Conservation (phyloP, 2,113 vertebrate genomes). For the Tetrax tetrax region DNA sequence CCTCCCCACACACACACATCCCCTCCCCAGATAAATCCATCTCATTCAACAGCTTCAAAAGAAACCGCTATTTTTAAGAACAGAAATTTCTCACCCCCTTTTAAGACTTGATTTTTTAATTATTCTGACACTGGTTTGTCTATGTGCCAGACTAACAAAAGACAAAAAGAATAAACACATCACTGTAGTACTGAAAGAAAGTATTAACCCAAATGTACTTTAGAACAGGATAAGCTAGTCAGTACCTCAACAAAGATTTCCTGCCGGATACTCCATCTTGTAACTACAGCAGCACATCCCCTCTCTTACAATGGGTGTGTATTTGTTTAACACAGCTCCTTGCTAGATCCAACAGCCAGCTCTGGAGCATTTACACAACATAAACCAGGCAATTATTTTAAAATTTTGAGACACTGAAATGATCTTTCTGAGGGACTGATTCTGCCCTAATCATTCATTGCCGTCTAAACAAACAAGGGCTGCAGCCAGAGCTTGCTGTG, state of each 20-base stretch:
- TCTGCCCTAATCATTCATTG: not conserved
- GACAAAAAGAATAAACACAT: not conserved
- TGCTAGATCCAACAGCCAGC: not conserved
- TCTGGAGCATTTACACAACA: not conserved
- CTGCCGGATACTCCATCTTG: slow-evolving; percentile 21
- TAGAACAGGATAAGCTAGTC: not conserved
- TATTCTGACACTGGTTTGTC: not conserved
- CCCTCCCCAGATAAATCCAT: not conserved
- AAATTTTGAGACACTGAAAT: not conserved
- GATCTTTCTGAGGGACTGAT: not conserved
- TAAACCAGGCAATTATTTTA: not conserved
- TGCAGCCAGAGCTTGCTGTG: not conserved
- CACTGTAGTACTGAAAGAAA: not conserved
- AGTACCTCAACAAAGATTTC: not conserved
- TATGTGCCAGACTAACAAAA: not conserved
- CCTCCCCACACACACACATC: too few species aligned
- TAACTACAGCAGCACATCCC: slow-evolving; percentile 32
- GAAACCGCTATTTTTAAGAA: not conserved
- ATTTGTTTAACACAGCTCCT: not conserved
- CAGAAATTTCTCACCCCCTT: not conserved
- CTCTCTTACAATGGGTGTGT: not conserved
- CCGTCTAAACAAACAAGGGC: not conserved
- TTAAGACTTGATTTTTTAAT: not conserved
- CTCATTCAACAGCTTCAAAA: not conserved
- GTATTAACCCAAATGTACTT: not conserved